phyloP scores from a whole-genome alignment of 2,113 vertebrate genomes.

The Marmota flaviventris region DNA sequence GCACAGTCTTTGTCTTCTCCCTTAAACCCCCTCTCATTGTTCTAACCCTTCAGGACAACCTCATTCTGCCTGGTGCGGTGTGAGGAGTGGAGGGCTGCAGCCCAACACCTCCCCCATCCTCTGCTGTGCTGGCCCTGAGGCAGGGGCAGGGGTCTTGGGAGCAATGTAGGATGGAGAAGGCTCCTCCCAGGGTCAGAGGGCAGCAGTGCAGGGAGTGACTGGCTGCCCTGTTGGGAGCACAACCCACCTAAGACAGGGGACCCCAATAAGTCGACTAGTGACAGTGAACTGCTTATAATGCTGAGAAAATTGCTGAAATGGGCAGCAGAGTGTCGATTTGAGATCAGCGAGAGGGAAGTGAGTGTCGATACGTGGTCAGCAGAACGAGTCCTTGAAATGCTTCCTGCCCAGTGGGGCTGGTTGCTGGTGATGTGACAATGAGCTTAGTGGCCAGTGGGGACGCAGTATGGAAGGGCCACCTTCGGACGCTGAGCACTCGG shows the following conservation, averaged over 20 bases:
- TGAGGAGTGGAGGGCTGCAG: rapidly evolving
- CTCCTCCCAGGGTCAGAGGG: rapidly evolving
- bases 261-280: background rate
- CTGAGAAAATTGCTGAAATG: background rate
- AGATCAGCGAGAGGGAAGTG: background rate
- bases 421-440: background rate
- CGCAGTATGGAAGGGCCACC: rapidly evolving
- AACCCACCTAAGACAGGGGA: background rate
- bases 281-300: background rate
- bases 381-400: rapidly evolving
- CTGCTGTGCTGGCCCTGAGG: background rate
- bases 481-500: background rate
- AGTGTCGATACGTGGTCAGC: rapidly evolving
- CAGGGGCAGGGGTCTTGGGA: background rate
- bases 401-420: background rate
- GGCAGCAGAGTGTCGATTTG: background rate
- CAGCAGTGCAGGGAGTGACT: background rate
- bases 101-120: rapidly evolving
- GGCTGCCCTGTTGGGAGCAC: background rate
- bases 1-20: rapidly evolving
- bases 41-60: background rate
- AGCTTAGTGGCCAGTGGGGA: background rate
- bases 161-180: rapidly evolving
- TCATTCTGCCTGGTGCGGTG: background rate
- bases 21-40: no score